phyloP scores from a whole-genome alignment of 30 jellyfish, hydroid and myxozoan genomes.

The Turritopsis rubra region DNA sequence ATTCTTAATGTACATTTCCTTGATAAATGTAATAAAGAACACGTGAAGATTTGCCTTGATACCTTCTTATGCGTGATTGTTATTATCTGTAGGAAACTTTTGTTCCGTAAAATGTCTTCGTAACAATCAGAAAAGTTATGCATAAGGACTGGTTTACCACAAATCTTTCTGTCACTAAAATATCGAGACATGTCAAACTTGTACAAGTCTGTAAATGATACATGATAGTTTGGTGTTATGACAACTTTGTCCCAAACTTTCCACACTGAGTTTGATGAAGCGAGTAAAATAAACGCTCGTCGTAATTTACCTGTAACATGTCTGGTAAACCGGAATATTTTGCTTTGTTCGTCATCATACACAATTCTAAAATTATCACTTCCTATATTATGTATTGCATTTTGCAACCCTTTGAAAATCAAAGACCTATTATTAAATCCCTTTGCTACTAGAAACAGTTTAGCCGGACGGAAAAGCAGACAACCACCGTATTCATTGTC shows the following conservation, averaged over 20 bases:
- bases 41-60: no score
- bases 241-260: background rate
- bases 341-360: background rate
- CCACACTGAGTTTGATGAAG: background rate
- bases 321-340: no score
- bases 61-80: no score
- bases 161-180: background rate
- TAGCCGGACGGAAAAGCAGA: no score
- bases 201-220: background rate
- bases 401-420: background rate
- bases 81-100: no score
- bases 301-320: background rate
- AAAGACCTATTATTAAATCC: background rate
- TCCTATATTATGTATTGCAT: background rate
- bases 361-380: background rate
- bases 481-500: background rate
- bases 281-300: background rate
- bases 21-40: background rate
- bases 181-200: background rate
- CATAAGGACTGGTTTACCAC: background rate
- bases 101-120: no score
- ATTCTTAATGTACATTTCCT: background rate
- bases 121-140: background rate
- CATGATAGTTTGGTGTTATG: background rate
- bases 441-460: background rate